A percentile compares a stretch with the other conserved stretches of the same genome.
These are phyloP conservation scores for Poecilus cupreus DNA, from an alignment of 2,888 invertebrate genomes.

Conservation along the genomic window DNA sequence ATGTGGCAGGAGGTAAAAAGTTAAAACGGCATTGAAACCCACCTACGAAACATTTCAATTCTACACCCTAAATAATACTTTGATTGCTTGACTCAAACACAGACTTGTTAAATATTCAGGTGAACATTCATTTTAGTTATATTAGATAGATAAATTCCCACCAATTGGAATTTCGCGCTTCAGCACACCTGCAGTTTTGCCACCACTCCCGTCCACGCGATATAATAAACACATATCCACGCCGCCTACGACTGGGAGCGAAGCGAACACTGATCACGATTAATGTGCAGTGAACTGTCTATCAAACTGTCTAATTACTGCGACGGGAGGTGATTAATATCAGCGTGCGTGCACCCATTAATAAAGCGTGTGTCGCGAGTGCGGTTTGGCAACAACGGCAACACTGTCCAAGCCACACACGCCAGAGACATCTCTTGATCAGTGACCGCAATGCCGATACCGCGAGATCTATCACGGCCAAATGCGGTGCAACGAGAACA, in stretches of 20 bases:
- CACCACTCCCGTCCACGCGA: background rate
- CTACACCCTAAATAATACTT: too few relatives aligned
- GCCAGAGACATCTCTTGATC: background rate
- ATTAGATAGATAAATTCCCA: too few relatives aligned
- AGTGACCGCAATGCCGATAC: background rate
- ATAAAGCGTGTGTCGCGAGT: constrained; percentile 28
- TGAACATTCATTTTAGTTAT: too few relatives aligned
- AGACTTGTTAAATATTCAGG: too few relatives aligned
- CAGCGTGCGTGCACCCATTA: constrained; percentile 42
- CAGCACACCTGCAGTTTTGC: background rate
- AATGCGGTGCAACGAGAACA: too few relatives aligned
- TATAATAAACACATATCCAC: background rate
- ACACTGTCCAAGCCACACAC: background rate
- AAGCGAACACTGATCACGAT: constrained; percentile 45
- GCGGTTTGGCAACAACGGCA: background rate
- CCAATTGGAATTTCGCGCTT: too few relatives aligned
- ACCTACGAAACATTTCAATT: too few relatives aligned
- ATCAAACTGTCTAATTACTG: constrained; percentile 51
- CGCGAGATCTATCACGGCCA: background rate
- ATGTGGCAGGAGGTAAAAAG: too few relatives aligned
- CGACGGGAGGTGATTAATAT: constrained; percentile 49
- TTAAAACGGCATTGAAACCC: too few relatives aligned
- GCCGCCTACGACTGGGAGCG: background rate
- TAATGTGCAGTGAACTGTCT: constrained; percentile 49
- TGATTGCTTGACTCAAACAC: too few relatives aligned